Base-by-base conservation (phyloP, 2,797 vertebrate species). In the Microhierax caerulescens region DNA sequence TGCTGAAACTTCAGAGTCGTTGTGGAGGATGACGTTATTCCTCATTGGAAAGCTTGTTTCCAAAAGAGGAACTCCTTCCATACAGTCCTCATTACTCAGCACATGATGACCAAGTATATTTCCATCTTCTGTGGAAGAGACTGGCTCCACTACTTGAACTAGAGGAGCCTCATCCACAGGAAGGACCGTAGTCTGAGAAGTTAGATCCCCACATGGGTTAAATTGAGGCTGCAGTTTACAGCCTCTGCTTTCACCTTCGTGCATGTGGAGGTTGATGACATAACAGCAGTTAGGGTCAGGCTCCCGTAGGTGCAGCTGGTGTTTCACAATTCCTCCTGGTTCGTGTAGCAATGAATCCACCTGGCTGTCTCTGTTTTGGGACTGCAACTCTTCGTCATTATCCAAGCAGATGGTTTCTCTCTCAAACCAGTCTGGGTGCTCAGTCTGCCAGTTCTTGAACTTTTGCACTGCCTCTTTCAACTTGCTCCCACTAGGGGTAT, bases 381-480 rank as follows among this genome's bases (percentile, higher is more conserved):
- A 95, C 9, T 98, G 98, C 2, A 65, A 30, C 22, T 98, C 98
- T 20, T 98, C 98, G 30, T 98, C 98, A 30, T 98, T 98, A 3
- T 84, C 76, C 25, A 8, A 39, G 76, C 43, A 98, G 79, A 88
- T 91, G 19, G 88, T 98, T 97, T 99, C 98, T 10, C 64, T 98
- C 94, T 99, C 98, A 90, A 99, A 99, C 99, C 99, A 99, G 47
- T 99, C 98, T 0, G 98, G 98, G 72, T 98, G 97, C 21, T 98
- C 97, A 5, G 51, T 7, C 97, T 99, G 99, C 98, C 98, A 98
- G 28, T 67, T 96, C 82, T 78, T 98, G 96, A 99, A 99, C 51
- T 95, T 96, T 32, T 98, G 94, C 17, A 99, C 88, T 7, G 99
- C 99, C 6, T 97, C 93, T 74, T 92, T 98, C 93, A 99, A 93